These are phyloP conservation scores for Ischnus inquisitorius DNA, from an alignment of 2,888 invertebrate species.

Conservation along the genomic window DNA sequence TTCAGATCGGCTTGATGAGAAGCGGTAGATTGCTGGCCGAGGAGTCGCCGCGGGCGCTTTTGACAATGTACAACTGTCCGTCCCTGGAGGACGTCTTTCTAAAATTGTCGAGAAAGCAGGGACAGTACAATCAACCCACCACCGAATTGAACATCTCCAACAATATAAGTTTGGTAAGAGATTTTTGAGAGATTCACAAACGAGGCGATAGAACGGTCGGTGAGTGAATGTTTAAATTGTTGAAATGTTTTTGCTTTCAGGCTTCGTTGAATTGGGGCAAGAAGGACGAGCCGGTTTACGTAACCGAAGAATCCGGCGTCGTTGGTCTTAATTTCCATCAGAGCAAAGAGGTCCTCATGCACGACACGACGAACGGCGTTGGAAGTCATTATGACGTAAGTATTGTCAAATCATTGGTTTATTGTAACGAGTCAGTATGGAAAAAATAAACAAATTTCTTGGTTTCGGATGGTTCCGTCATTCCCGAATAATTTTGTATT, in stretches of 20 bases:
- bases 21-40: slow-evolving; percentile 96
- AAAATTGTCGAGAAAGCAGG: slow-evolving; percentile 93
- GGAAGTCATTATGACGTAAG: slow-evolving; percentile 87
- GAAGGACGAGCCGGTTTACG: slow-evolving; percentile 93
- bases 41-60: slow-evolving; percentile 93
- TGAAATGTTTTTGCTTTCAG: slow-evolving; percentile 73
- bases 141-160: slow-evolving; percentile 90
- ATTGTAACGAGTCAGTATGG: neutral
- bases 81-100: slow-evolving; percentile 97
- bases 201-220: neutral
- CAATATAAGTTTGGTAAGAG: slow-evolving; percentile 90
- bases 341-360: slow-evolving; percentile 94
- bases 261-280: slow-evolving; percentile 94
- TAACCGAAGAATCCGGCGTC: slow-evolving; percentile 94
- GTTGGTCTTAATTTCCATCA: slow-evolving; percentile 96
- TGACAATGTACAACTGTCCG: slow-evolving; percentile 93
- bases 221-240: no score
- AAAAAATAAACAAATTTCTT: no score
- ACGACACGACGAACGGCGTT: slow-evolving; percentile 90
- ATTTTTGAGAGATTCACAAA: neutral
- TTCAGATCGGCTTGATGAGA: slow-evolving; percentile 97
- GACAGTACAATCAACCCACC: slow-evolving; percentile 80
- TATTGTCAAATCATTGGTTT: slow-evolving; percentile 44
- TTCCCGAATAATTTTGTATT: no score
- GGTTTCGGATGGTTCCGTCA: no score